Base-by-base conservation (phyloP, 2,797 vertebrate species). In the Cheirogaleus major region DNA sequence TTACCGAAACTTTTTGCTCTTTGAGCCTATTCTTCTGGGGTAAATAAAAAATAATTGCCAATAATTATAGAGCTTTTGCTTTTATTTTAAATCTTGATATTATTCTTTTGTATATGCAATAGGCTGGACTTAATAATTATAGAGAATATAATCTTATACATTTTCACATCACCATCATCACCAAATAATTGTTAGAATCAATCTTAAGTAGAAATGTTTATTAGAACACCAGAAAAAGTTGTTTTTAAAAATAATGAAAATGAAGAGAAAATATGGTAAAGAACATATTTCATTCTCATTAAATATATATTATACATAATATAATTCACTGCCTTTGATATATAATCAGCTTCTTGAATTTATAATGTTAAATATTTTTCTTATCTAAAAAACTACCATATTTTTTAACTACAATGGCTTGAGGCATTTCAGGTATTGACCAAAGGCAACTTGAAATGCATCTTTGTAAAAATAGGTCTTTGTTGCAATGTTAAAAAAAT, bases 341-440 rank as follows among this genome's bases (percentile, higher is more conserved):
- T 67, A 45, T 55, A 70, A 75, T 70, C 59, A 92, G 20, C 25
- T 45, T 91, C 30, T 69, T 91, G 30, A 86, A 67, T 72, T 75
- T 80, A 75, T 93, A 76, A 92, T 84, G 50, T 52, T 63, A 67
- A 2, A 15, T 13, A 35, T 43, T 57, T 76, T 86, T 82, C 32
- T 96, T 96, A 96, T 84, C 91, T 96, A 52, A 97, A 86, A 82
- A 95, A 78, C 73, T 52, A 70, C n/a, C 52, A 96, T 75, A 52
- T 55, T 32, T 81, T 30, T 61, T 41, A 43, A 52, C 41, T 4
- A 95, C 27, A 52, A 72, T 59, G 70, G 92, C 79, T 30, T 90
- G 61, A 7, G 78, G 65, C 32, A 95, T 88, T 67, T 95, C 84
- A 67, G 75, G 67, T 70, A 92, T 78, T 81, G 76, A 50, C 86